Percentiles rank a stretch among this genome's conserved stretches.
Conservation (phyloP, 2,113 vertebrate species). For the Potamarius usumacintae region DNA sequence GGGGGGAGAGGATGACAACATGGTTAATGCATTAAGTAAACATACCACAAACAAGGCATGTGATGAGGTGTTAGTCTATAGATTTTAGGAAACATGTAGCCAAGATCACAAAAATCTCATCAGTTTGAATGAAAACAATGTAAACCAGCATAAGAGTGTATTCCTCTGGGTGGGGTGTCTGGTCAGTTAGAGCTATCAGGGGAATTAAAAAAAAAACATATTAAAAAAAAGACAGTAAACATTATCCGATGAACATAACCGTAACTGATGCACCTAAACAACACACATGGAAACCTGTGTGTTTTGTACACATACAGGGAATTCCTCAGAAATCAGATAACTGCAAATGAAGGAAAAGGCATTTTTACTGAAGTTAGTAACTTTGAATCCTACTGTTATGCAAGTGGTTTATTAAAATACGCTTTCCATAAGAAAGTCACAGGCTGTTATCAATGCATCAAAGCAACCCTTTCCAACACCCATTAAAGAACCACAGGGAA, state of each 20-base stretch:
- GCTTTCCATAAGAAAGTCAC: not conserved
- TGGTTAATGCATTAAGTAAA: not conserved
- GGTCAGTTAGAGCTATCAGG: not conserved
- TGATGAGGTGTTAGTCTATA: slow-evolving; percentile 14
- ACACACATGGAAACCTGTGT: not conserved
- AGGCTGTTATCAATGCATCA: not conserved
- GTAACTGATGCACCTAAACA: not conserved
- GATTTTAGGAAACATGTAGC: not conserved
- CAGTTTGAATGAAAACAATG: slow-evolving; percentile 16
- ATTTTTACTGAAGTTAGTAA: not conserved
- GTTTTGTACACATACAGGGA: not conserved
- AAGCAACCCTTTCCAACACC: not conserved
- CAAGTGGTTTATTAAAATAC: not conserved
- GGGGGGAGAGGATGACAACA: not conserved
- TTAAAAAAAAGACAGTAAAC: not conserved
- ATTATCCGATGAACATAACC: not conserved
- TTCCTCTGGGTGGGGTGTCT: slow-evolving; percentile 13
- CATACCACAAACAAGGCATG: not conserved
- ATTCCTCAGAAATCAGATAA: not conserved
- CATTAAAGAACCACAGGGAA: not conserved
- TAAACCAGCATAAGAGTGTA: not conserved
- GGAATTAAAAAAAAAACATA: too few species aligned
- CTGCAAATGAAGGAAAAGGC: not conserved
- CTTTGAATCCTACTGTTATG: not conserved
- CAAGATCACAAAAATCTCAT: slow-evolving; percentile 38